phyloP scores from a whole-genome alignment of 2,113 vertebrate species.

The Myodes glareolus region DNA sequence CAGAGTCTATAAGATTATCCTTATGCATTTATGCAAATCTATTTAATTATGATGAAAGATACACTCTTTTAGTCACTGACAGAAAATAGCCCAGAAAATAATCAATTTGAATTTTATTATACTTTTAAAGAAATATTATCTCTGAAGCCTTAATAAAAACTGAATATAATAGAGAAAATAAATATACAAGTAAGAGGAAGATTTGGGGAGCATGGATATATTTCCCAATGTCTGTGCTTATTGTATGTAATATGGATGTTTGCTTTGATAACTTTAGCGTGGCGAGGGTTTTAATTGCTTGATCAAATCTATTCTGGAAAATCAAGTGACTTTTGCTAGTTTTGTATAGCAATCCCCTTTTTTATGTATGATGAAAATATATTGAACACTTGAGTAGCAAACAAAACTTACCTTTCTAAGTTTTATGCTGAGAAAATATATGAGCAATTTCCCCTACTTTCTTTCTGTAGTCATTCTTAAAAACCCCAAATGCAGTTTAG shows the following conservation, averaged over 20 bases:
- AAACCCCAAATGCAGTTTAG: slow-evolving; percentile 45
- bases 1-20: not conserved
- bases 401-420: not conserved
- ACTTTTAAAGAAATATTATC: not conserved
- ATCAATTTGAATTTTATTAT: slow-evolving; percentile 13
- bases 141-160: slow-evolving; percentile 24
- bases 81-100: not conserved
- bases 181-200: not conserved
- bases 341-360: not conserved
- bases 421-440: slow-evolving; percentile 38
- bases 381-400: not conserved
- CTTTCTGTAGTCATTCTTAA: slow-evolving; percentile 42
- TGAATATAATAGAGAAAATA: not conserved
- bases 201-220: not conserved
- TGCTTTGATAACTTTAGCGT: slow-evolving; percentile 59
- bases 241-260: not conserved
- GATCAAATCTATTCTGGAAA: slow-evolving; percentile 24
- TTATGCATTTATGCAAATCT: not conserved
- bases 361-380: not conserved
- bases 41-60: slow-evolving; percentile 17
- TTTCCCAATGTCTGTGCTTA: slow-evolving; percentile 53
- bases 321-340: slow-evolving; percentile 2
- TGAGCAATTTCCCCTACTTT: not conserved
- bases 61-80: not conserved
- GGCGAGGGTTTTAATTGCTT: slow-evolving; percentile 24